Conservation (phyloP, 2,113 vertebrate species). For the Clupea harengus region DNA sequence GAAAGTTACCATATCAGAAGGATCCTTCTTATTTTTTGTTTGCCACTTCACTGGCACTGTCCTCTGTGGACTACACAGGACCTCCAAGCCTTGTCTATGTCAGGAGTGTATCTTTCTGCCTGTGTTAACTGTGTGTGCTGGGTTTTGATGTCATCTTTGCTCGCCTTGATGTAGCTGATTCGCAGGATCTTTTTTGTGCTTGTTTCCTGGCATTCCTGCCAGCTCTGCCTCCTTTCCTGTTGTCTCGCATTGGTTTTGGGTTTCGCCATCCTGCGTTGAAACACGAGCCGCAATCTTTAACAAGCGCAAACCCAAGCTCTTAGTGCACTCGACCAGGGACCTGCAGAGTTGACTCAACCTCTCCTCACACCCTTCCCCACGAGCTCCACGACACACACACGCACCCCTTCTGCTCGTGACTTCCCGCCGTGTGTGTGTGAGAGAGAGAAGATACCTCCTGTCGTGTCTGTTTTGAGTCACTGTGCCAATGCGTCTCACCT, state of each 20-base stretch:
- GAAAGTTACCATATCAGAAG: background rate
- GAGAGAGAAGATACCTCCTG: background rate
- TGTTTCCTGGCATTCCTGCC: slow-evolving; percentile 1
- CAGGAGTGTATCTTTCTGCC: background rate
- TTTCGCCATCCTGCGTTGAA: slow-evolving; percentile 10
- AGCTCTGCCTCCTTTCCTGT: background rate
- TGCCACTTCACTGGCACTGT: background rate
- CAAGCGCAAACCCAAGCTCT: background rate
- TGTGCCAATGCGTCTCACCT: slow-evolving; percentile 84
- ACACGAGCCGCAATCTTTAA: slow-evolving; percentile 10
- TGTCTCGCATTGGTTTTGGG: background rate
- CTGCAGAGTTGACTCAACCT: background rate
- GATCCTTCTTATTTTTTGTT: background rate
- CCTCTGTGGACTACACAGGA: background rate
- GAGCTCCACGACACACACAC: background rate
- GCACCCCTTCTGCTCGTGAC: background rate
- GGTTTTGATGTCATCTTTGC: background rate
- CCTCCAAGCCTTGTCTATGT: background rate
- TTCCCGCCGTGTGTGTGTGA: background rate
- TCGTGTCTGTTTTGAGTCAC: background rate
- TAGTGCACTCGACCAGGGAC: background rate
- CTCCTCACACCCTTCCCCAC: background rate
- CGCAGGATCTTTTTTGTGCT: background rate
- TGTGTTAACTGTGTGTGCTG: background rate
- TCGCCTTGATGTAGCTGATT: background rate